Conservation (phyloP, 2,113 vertebrate species). For the Oreotrochilus melanogaster region DNA sequence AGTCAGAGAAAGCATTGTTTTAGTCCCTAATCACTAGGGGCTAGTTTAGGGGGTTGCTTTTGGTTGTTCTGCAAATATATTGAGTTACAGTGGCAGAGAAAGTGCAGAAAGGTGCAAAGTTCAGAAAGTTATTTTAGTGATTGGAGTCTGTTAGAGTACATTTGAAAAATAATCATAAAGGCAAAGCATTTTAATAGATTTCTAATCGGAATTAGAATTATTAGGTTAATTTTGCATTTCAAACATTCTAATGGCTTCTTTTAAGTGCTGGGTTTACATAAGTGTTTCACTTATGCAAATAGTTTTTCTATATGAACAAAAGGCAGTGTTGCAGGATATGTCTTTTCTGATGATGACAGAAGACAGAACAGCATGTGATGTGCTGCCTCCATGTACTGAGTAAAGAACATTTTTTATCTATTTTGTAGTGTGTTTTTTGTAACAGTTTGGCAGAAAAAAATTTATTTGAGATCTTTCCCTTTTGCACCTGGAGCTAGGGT, state of each 20-base stretch:
- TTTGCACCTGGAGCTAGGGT: not conserved
- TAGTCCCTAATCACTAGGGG: slow-evolving; percentile 24
- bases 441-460: not conserved
- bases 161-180: slow-evolving; percentile 15
- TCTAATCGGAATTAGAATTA: not conserved
- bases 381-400: not conserved
- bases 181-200: slow-evolving; percentile 36
- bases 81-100: slow-evolving; percentile 39
- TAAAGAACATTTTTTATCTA: not conserved
- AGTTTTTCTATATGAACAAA: not conserved
- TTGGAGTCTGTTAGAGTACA: not conserved
- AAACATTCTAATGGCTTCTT: not conserved
- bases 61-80: slow-evolving; percentile 58
- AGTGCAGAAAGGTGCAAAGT: slow-evolving; percentile 59
- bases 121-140: slow-evolving; percentile 15
- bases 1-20: slow-evolving; percentile 51
- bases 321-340: not conserved
- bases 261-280: not conserved
- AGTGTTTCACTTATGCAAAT: not conserved
- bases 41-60: slow-evolving; percentile 40
- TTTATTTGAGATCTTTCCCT: not conserved
- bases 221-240: not conserved
- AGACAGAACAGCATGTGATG: not conserved
- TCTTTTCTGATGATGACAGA: not conserved
- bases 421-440: not conserved